Evolutionary conservation across 2,797 vertebrate genomes (phyloP).

Genomic region (Iguana delicatissima): DNA sequence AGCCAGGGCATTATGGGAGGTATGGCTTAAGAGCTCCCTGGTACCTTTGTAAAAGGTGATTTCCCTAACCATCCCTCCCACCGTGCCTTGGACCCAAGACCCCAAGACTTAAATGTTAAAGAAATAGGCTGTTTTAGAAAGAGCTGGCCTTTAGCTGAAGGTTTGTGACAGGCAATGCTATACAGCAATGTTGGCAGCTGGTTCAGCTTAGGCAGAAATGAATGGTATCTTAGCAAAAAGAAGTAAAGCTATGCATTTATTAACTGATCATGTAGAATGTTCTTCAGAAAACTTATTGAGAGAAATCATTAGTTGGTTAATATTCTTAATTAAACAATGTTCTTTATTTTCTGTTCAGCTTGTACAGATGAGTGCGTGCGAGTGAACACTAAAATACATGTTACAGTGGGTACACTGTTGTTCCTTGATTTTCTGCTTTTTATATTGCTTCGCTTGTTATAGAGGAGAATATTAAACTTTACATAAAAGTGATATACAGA

Average conservation of each 20-base stretch:
- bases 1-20: too few relatives aligned
- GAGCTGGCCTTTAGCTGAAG: too few relatives aligned
- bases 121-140: too few relatives aligned
- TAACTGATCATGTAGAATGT: background rate
- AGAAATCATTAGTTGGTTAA: background rate
- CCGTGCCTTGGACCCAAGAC: too few relatives aligned
- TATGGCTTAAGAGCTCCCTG: too few relatives aligned
- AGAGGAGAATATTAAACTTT: slow-evolving; percentile 50
- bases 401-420: background rate
- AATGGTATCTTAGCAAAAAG: background rate
- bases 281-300: background rate
- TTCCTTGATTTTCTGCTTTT: background rate
- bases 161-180: too few relatives aligned
- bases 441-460: background rate
- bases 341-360: slow-evolving; percentile 17
- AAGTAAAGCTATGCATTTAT: background rate
- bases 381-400: too few relatives aligned
- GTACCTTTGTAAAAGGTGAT: too few relatives aligned
- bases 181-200: too few relatives aligned
- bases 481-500: background rate
- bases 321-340: slow-evolving; percentile 16
- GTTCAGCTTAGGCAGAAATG: too few relatives aligned
- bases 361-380: background rate
- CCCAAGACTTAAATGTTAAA: too few relatives aligned
- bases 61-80: too few relatives aligned